Evolutionary conservation across 1,140 invertebrate species (phyloP), one percentile per base, ranked within the genome.

Genomic region (Rhagoletis zephyria): DNA sequence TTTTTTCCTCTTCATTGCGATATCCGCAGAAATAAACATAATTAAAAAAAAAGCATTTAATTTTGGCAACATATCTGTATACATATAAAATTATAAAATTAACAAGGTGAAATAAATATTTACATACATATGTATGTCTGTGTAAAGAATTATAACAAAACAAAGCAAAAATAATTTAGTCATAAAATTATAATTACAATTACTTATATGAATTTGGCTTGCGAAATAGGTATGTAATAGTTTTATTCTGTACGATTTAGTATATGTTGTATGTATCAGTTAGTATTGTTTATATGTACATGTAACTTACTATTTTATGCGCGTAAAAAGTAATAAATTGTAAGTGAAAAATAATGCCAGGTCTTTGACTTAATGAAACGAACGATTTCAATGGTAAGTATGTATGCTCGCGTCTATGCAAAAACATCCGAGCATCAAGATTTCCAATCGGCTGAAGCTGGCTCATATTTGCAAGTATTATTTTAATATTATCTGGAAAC

Each of bases 291-390:
- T 74, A 74, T 74, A 42, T 74, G 45, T 48, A 45, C 45, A 74
- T 45, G 30, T 30, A 30, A 30, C 30, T 30, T 30, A 30, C 30
- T 30, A 42, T 4, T 74, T 74, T 74, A 48, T 74, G 70, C 70
- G 70, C 45, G 48, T 45, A 74, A 74, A 74, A 74, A 48, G 14
- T 48, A 74, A 74, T 74, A 74, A 74, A 74, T 74, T 45, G 10
- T 74, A 74, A 74, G 70, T 74, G 7, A 74, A 74, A 48, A 74
- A 48, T 63, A 63, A 63, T 1, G 30, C 0, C n/a, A 14, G 61
- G n/a, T n/a, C 59, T 60, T 60, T 30, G 30, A 30, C 30, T 30
- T 30, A 30, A 30, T 30, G 30, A 30, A 30, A 30, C 30, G 30
- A 30, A 30, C 30, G n/a, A 14, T 16, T 63, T 16, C 16, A 63